These are phyloP conservation scores for Frankliniella fusca DNA, from an alignment of 2,888 invertebrate genomes.

Conservation along the genomic window DNA sequence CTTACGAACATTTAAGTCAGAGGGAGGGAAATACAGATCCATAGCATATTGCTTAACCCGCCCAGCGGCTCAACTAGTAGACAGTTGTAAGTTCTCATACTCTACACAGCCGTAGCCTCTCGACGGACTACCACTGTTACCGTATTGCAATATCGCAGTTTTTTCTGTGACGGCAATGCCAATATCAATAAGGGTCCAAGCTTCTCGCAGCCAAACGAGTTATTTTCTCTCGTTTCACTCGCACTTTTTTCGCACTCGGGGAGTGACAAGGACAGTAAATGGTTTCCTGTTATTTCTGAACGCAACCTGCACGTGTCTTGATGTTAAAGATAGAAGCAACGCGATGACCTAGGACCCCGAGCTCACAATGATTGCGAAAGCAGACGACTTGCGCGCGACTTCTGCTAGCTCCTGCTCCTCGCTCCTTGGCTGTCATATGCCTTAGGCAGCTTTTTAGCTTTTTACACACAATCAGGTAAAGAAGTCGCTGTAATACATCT, in stretches of 20 bases:
- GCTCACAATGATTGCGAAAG: conserved; percentile 1
- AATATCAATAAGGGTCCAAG: neutral
- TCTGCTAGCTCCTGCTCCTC: neutral
- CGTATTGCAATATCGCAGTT: too few relatives aligned
- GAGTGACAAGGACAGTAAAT: conserved; percentile 1
- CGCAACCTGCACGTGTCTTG: neutral
- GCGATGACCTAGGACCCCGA: neutral
- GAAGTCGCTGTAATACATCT: neutral
- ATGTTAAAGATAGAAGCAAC: neutral
- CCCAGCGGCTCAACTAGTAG: too few relatives aligned
- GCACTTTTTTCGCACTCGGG: neutral
- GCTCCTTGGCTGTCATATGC: neutral
- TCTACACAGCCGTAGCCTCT: too few relatives aligned
- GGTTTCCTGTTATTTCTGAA: neutral
- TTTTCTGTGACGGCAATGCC: too few relatives aligned
- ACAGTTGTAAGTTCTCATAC: too few relatives aligned
- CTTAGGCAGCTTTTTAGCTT: neutral
- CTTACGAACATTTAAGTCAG: too few relatives aligned
- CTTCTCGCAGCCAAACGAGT: neutral
- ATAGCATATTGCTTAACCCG: too few relatives aligned
- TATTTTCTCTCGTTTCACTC: neutral
- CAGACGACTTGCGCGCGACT: neutral
- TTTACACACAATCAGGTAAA: neutral
- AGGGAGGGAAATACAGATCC: too few relatives aligned
- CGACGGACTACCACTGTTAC: too few relatives aligned